A percentile compares a stretch with the other conserved stretches of the same genome.
These are phyloP conservation scores for Parauchenoglanis punctatus DNA, from an alignment of 2,797 vertebrate species.

Conservation along the genomic window DNA sequence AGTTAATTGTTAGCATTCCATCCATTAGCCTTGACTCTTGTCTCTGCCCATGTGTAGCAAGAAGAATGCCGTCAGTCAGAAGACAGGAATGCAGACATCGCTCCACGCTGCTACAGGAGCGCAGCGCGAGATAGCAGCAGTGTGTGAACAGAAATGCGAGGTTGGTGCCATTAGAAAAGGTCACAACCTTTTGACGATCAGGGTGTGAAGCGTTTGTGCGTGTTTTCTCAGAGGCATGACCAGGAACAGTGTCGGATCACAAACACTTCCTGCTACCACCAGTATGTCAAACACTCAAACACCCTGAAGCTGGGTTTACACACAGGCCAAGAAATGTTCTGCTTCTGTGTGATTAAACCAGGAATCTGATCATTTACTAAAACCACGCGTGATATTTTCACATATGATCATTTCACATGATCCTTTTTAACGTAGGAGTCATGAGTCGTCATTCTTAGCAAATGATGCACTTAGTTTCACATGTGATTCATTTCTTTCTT, in stretches of 20 bases:
- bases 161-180: conserved; percentile 40
- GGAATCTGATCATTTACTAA: background rate
- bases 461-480: background rate
- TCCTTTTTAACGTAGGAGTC: background rate
- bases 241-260: conserved; percentile 7
- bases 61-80: conserved; percentile 46
- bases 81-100: conserved; percentile 49
- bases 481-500: background rate
- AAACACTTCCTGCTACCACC: background rate
- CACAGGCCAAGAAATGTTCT: background rate
- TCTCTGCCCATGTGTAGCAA: conserved; percentile 28
- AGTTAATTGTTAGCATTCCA: conserved; percentile 14
- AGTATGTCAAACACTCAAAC: background rate
- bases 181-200: conserved; percentile 40
- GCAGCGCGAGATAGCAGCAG: conserved; percentile 15
- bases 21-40: conserved; percentile 28
- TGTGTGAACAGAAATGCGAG: conserved; percentile 40
- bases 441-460: background rate
- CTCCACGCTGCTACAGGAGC: conserved; percentile 20
- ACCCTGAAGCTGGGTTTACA: background rate
- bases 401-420: too few species aligned
- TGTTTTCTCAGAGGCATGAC: conserved; percentile 19
- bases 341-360: background rate
- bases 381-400: too few species aligned
- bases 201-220: conserved; percentile 41